Evolutionary conservation across 2,113 vertebrate species (phyloP), one percentile per base, ranked within the genome.

Genomic region (Chaetodon auriga): DNA sequence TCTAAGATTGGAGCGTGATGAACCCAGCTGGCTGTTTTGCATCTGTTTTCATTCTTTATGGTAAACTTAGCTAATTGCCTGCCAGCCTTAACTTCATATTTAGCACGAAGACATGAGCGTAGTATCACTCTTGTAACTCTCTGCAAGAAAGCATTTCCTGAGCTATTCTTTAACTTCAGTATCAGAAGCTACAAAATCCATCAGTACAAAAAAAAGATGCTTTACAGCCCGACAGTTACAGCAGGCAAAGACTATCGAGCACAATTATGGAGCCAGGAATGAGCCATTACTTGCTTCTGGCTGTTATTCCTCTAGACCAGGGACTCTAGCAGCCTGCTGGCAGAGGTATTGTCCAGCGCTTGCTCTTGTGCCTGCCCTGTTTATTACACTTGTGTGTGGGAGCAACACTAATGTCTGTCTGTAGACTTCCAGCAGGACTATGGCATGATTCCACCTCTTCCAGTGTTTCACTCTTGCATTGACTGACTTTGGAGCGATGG

Each of bases 341-440:
- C 63, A 43, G 57, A 61, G 13, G 12, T 51, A 7, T 7, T 66
- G n/a, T 38, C 53, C 15, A 36, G 48, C 35, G n/a, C n/a, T 51
- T 2, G 3, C 4, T n/a, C 16, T 12, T 46, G 7, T 61, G 8
- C 11, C 18, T 46, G 43, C 30, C 6, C 10, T 41, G 65, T 11
- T 43, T 53, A 14, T 43, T n/a, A 46, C 35, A 35, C 53, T 30
- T 21, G 30, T 1, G 30, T 18, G 21, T 53, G 68, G 36, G 10
- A 68, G 36, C 81, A 64, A 66, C 11, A 14, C 8, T 63, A 41
- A 66, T 55, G 15, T 66, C 36, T 51, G 18, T 49, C 19, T 61
- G 12, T 13, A 65, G 23, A 60, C 70, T 85, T 71, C 12, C 23
- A 25, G 51, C 35, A 55, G n/a, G 11, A 54, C 57, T 11, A 57